A percentile compares a stretch with the other conserved stretches of the same genome.
These are phyloP conservation scores for Homarus americanus DNA, from an alignment of 1,140 invertebrate genomes.

Conservation along the genomic window DNA sequence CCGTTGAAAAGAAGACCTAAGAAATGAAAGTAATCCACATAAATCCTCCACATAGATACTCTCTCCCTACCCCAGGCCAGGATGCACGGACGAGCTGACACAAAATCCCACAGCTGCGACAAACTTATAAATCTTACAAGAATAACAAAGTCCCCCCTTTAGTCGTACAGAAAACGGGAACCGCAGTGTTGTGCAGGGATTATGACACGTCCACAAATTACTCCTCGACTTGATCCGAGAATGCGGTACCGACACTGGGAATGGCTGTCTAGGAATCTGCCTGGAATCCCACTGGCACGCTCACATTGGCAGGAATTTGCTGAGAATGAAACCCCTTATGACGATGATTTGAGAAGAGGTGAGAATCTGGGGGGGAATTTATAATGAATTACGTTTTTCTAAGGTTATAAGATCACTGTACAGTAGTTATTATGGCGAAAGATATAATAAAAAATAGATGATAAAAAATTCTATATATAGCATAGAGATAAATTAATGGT, in stretches of 20 bases:
- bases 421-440: no score
- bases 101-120: constrained; percentile 36
- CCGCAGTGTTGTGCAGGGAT: constrained; percentile 58
- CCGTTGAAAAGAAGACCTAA: constrained; percentile 24
- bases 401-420: no score
- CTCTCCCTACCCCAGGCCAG: background rate
- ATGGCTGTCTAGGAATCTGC: constrained; percentile 56
- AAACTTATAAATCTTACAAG: constrained; percentile 66
- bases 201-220: constrained; percentile 38
- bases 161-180: constrained; percentile 58
- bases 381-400: no score
- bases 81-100: background rate
- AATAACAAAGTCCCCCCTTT: constrained; percentile 62
- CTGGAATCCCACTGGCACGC: constrained; percentile 28
- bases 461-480: no score
- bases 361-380: no score
- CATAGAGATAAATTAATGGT: no score
- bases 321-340: background rate
- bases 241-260: constrained; percentile 40
- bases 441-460: no score
- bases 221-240: constrained; percentile 39
- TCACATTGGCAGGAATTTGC: background rate
- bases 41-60: constrained; percentile 18
- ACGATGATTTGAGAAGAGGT: background rate
- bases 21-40: constrained; percentile 39